phyloP scores from a whole-genome alignment of 2,888 invertebrate species.

The Cylloceria caligata region DNA sequence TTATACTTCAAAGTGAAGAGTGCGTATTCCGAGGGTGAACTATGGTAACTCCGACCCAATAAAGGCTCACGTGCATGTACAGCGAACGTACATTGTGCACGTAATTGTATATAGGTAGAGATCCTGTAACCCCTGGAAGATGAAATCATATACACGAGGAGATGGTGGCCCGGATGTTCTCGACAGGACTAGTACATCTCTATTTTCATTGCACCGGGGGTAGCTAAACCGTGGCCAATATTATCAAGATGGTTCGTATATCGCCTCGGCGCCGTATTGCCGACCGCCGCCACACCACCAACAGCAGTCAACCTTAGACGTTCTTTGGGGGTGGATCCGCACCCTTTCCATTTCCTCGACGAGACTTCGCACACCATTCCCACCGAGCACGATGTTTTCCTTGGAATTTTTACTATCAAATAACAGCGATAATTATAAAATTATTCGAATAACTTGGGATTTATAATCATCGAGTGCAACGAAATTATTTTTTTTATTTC shows the following conservation, averaged over 20 bases:
- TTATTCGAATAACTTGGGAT: background rate
- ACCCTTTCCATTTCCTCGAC: constrained; percentile 66
- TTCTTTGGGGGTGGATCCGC: constrained; percentile 76
- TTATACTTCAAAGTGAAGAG: constrained; percentile 43
- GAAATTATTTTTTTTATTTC: background rate
- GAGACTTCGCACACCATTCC: constrained; percentile 23
- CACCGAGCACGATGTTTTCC: constrained; percentile 29
- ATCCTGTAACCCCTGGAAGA: constrained; percentile 42
- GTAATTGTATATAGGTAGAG: constrained; percentile 3
- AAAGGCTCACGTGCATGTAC: constrained; percentile 15
- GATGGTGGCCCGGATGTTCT: constrained; percentile 56
- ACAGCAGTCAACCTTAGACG: constrained; percentile 79
- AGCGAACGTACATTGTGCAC: background rate
- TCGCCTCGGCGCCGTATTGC: constrained; percentile 75
- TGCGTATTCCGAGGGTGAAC: constrained; percentile 48
- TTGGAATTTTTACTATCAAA: constrained; percentile 8
- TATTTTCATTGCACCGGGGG: constrained; percentile 52
- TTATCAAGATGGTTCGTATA: constrained; percentile 72
- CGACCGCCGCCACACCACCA: constrained; percentile 67
- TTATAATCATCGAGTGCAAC: background rate
- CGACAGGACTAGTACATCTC: constrained; percentile 61
- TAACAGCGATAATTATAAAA: background rate
- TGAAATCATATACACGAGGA: constrained; percentile 21
- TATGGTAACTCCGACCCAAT: constrained; percentile 60
- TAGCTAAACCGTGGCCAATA: constrained; percentile 42